Percentiles rank a stretch among this genome's conserved stretches.
Conservation (phyloP, 1,140 invertebrate species). For the Lithobius niger region DNA sequence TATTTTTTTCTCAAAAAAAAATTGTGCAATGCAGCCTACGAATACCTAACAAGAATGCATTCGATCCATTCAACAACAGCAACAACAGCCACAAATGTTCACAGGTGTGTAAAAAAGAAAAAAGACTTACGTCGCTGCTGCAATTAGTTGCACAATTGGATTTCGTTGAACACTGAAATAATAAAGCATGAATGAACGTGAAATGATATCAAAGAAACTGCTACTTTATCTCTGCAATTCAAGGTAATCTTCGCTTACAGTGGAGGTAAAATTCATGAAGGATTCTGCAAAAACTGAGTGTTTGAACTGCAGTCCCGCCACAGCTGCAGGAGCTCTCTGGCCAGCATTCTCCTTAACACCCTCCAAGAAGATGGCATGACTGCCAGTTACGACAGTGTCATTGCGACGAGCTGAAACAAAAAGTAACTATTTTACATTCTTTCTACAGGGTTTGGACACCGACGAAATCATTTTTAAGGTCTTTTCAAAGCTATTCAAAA, state of each 20-base stretch:
- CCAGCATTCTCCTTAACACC: too few species aligned
- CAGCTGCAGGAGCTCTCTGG: constrained; percentile 70
- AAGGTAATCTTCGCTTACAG: neutral
- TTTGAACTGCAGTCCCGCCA: constrained; percentile 75
- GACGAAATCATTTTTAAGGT: too few species aligned
- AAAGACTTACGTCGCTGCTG: neutral
- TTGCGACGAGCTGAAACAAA: constrained; percentile 32
- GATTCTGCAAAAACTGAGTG: constrained; percentile 50
- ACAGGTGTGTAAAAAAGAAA: too few species aligned
- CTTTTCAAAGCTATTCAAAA: too few species aligned
- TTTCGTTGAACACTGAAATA: neutral
- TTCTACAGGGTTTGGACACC: too few species aligned
- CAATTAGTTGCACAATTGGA: neutral
- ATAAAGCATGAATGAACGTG: neutral
- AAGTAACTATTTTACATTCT: too few species aligned
- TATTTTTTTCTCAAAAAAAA: too few species aligned
- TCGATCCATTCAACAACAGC: too few species aligned
- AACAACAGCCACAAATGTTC: too few species aligned
- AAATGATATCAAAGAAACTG: neutral
- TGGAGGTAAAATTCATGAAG: constrained; percentile 3
- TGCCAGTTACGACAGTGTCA: constrained; percentile 66
- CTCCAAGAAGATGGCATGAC: constrained; percentile 78
- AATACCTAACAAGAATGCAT: too few species aligned
- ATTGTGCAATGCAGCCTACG: too few species aligned
- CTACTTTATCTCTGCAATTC: neutral